Base-by-base conservation (phyloP, 2,797 vertebrate genomes). In the Fundulus diaphanus region DNA sequence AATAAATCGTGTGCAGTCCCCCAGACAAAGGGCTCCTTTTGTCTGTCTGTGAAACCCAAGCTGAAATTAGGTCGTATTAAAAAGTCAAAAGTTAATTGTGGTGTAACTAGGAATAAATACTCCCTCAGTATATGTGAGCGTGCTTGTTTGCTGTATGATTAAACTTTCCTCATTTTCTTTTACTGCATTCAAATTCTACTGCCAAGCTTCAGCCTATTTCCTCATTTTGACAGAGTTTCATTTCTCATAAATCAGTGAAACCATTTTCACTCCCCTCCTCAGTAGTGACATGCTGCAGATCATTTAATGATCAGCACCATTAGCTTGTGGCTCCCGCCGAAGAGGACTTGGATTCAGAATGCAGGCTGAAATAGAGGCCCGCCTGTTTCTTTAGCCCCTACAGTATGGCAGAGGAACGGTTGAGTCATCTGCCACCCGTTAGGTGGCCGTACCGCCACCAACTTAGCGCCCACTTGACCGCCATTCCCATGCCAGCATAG, bases 391-490 rank as follows among this genome's bases (percentile, higher is more conserved):
- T 74, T 79, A 42, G 84, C 88, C 86, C 81, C 70, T 85, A 68
- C 42, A 70, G 20, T 70, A 46, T 81, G 52, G n/a, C 37, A 40
- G 74, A 82, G 85, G 86, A 85, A 84, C 84, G 87, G 76, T 84
- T 92, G 90, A 92, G 88, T 93, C 92, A 92, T 86, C 79, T 84
- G 83, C 81, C 80, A 72, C 82, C 90, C 86, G 67, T 91, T 87
- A 84, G 89, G 88, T 90, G 87, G 81, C 81, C 77, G 80, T 71
- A 72, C 86, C 72, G 74, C 48, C 71, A 82, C 83, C 73, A 88
- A 83, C 82, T 79, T 79, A 79, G 66, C 70, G 72, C 84, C 82
- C 75, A 85, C 84, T 92, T 89, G 92, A 93, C 92, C 86, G 82
- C 87, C 81, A 48, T 73, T 61, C 20, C 4, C 59, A 54, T 22